Base-by-base conservation (phyloP, 1,140 invertebrate genomes). In the Drosophila kepulauana region DNA sequence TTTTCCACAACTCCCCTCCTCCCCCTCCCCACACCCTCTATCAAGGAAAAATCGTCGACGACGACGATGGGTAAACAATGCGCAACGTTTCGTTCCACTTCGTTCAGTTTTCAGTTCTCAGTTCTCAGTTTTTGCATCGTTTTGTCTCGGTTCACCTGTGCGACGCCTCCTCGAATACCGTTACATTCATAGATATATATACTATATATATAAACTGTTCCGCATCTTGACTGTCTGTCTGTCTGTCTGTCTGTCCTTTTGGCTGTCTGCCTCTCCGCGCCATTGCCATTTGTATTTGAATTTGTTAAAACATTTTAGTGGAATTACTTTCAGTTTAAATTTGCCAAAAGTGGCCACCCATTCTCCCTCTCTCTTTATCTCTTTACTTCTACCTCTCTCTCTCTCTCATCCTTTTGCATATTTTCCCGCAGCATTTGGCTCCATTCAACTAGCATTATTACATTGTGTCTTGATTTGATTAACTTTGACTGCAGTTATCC, bases 291-390 rank as follows among this genome's bases (percentile, higher is more conserved):
- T 80, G 73, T 75, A 71, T 87, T 87, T 87, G 82, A 78, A 86
- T 82, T 84, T 73, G 79, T 86, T 79, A 76, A 87, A 86, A 82
- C 79, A 87, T 86, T 82, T 86, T 86, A 86, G 82, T 76, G 82
- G 76, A 87, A 86, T 86, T 87, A 87, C 82, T 87, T 86, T 86
- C 80, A 87, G 82, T 73, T 86, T 69, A 86, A 86, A 76, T 86
- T 25, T 87, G 78, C 49, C 61, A 75, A 81, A 25, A 71, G 67
- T 78, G 69, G 67, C 69, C 72, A 16, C 46, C 58, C 56, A n/a
- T 48, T 38, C 0, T 38, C 38, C 43, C 52, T 30, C 30, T 57
- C 1, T 43, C 30, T 3, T 25, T 46, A 13, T 11, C 49, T 5
- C 11, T 16, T 20, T 20, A 20, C 0, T 20, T 20, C 2, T n/a